Conservation (phyloP, 2,113 vertebrate genomes). For the Gorilla gorilla region DNA sequence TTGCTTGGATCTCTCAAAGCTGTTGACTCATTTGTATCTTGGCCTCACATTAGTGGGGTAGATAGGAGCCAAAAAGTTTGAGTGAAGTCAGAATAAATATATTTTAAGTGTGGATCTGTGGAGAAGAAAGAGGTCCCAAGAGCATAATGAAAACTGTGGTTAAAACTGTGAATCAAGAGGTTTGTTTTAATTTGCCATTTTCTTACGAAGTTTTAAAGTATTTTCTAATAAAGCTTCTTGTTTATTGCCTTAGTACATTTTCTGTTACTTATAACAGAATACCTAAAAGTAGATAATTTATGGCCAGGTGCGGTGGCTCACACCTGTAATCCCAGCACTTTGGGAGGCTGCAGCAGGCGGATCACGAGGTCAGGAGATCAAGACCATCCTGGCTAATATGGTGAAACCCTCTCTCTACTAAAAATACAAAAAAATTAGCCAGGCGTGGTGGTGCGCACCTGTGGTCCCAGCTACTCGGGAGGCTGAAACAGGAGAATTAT, state of each 20-base stretch:
- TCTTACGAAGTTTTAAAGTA: not conserved
- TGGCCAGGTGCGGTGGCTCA: no score
- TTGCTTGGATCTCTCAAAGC: not conserved
- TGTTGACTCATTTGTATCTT: slow-evolving; percentile 5
- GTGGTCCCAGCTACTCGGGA: no score
- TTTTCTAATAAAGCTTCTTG: not conserved
- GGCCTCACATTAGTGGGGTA: not conserved
- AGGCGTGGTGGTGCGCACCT: no score
- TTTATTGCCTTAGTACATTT: not conserved
- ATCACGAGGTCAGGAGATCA: no score
- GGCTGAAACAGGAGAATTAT: no score
- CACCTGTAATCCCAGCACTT: no score
- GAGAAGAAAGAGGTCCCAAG: not conserved
- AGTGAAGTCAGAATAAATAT: not conserved
- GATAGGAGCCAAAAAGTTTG: not conserved
- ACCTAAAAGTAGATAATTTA: not conserved
- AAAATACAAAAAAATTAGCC: no score
- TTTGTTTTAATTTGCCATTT: not conserved
- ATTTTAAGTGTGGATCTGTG: not conserved
- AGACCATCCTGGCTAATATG: no score
- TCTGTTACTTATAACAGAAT: not conserved
- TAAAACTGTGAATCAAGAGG: not conserved
- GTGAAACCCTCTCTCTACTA: no score
- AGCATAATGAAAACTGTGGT: not conserved
- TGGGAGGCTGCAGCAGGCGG: no score